Conservation (phyloP, 2,888 invertebrate genomes). For the Aradus depressus region DNA sequence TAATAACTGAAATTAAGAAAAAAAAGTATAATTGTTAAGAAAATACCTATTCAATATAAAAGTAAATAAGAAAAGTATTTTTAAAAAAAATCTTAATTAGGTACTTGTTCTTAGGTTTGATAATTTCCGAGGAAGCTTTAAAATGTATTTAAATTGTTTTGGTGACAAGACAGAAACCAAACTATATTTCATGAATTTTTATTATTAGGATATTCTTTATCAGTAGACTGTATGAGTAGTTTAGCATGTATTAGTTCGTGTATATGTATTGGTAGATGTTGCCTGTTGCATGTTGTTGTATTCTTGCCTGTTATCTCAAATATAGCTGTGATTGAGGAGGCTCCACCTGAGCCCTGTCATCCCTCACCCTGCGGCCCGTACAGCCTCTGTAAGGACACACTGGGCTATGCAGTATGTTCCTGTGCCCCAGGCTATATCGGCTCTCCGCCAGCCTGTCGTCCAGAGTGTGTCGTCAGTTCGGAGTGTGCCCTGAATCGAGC, state of each 20-base stretch:
- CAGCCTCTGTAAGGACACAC: conserved; percentile 51
- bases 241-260: conserved; percentile 3
- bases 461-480: conserved; percentile 65
- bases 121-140: no score
- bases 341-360: conserved; percentile 31
- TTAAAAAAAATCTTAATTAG: no score
- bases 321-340: conserved; percentile 24
- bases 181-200: no score
- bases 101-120: no score
- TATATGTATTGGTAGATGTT: conserved; percentile 13
- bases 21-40: no score
- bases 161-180: no score
- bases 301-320: conserved; percentile 4
- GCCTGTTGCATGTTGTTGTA: background rate
- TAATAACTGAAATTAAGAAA: no score
- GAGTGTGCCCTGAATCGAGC: conserved; percentile 61
- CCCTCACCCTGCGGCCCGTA: conserved; percentile 59
- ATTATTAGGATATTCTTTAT: no score
- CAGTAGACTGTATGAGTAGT: no score
- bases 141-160: no score
- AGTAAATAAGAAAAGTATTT: no score
- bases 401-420: conserved; percentile 59
- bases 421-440: conserved; percentile 59
- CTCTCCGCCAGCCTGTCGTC: conserved; percentile 61
- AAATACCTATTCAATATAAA: no score